These are phyloP conservation scores for Pararge aegeria DNA, from an alignment of 1,140 invertebrate genomes.

Conservation along the genomic window DNA sequence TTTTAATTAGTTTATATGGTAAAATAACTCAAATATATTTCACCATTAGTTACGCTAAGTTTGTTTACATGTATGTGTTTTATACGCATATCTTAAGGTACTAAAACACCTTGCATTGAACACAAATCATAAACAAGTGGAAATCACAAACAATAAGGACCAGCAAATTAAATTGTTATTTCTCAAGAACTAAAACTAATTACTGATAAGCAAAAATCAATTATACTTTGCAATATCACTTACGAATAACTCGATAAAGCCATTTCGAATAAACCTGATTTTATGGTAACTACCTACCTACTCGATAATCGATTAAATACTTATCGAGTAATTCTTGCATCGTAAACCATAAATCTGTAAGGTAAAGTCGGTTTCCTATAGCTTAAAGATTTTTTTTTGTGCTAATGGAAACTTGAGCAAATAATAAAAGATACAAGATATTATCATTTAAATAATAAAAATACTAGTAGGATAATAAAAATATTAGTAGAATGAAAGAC, in stretches of 20 bases:
- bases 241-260: not conserved
- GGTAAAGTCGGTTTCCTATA: not conserved
- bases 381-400: no score
- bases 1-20: no score
- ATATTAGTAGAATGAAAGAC: no score
- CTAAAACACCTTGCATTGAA: not conserved
- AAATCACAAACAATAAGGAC: not conserved
- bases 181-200: constrained; percentile 8
- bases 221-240: not conserved
- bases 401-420: no score
- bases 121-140: not conserved
- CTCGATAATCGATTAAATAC: constrained; percentile 27
- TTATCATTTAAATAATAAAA: no score
- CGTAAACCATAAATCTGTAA: constrained; percentile 24
- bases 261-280: constrained; percentile 19
- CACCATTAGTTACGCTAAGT: no score
- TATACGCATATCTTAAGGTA: no score
- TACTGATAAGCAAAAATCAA: constrained; percentile 14
- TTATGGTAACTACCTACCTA: no score
- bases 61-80: no score
- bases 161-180: not conserved
- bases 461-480: no score
- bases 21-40: no score
- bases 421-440: no score
- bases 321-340: constrained; percentile 38